Conservation (phyloP, 2,888 invertebrate genomes). For the Ligdia adustata region DNA sequence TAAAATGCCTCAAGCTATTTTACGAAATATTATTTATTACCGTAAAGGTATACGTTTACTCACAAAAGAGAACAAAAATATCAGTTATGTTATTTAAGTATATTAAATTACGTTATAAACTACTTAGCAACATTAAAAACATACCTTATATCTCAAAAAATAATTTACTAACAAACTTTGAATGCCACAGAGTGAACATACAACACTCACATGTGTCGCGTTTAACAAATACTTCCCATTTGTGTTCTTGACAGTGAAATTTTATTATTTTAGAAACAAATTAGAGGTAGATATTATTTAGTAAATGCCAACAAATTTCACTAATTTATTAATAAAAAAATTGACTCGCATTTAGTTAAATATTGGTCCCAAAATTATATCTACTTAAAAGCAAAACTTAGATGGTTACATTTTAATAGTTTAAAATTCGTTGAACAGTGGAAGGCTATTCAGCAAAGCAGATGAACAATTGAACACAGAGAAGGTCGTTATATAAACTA, state of each 20-base stretch:
- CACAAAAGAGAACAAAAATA: slow-evolving; percentile 67
- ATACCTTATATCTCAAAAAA: slow-evolving; percentile 82
- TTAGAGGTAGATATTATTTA: slow-evolving; percentile 17
- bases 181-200: slow-evolving; percentile 30
- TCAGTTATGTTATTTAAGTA: slow-evolving; percentile 62
- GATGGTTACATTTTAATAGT: too few relatives aligned
- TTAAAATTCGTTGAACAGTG: background rate
- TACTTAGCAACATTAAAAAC: slow-evolving; percentile 79
- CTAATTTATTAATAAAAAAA: slow-evolving; percentile 6
- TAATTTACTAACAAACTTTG: slow-evolving; percentile 81
- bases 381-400: slow-evolving; percentile 18
- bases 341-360: background rate
- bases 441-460: background rate
- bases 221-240: slow-evolving; percentile 10
- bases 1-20: slow-evolving; percentile 47
- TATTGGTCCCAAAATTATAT: slow-evolving; percentile 23
- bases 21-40: slow-evolving; percentile 70
- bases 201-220: slow-evolving; percentile 25
- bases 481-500: slow-evolving; percentile 17
- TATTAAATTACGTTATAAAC: slow-evolving; percentile 80
- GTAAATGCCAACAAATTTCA: slow-evolving; percentile 13
- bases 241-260: slow-evolving; percentile 20
- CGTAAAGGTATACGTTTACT: slow-evolving; percentile 65
- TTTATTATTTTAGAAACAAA: slow-evolving; percentile 5
- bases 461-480: slow-evolving; percentile 20